Conservation (phyloP, 2,888 invertebrate species). For the Apodemia mormo region DNA sequence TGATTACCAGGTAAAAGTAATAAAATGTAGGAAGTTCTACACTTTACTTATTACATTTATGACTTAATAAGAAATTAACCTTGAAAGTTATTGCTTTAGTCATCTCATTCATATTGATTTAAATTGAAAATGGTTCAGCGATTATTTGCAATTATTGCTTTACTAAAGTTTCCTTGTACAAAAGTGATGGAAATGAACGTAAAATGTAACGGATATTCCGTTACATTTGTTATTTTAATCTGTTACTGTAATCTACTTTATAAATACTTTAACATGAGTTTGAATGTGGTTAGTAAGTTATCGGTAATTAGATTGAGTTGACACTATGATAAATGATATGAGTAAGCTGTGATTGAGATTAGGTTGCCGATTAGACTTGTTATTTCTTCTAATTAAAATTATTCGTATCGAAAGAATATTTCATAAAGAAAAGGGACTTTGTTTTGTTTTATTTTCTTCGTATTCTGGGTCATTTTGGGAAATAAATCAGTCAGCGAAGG, state of each 20-base stretch:
- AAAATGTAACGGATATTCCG: neutral
- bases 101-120: neutral
- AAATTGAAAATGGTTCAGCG: neutral
- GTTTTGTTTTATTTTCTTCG: neutral
- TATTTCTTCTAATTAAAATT: neutral
- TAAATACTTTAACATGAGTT: neutral
- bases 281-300: neutral
- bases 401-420: neutral
- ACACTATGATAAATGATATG: conserved; percentile 2
- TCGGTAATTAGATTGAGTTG: neutral
- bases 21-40: no score
- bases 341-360: neutral
- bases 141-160: neutral
- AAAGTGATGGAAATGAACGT: neutral
- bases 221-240: neutral
- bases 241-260: neutral
- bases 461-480: neutral
- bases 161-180: neutral
- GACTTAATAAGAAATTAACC: no score
- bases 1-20: no score
- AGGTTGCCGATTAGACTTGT: neutral
- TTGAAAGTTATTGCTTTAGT: no score
- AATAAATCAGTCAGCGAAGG: neutral
- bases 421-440: neutral
- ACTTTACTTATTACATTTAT: no score